Conservation (phyloP, 2,888 invertebrate genomes). For the Stomorhina lunata region DNA sequence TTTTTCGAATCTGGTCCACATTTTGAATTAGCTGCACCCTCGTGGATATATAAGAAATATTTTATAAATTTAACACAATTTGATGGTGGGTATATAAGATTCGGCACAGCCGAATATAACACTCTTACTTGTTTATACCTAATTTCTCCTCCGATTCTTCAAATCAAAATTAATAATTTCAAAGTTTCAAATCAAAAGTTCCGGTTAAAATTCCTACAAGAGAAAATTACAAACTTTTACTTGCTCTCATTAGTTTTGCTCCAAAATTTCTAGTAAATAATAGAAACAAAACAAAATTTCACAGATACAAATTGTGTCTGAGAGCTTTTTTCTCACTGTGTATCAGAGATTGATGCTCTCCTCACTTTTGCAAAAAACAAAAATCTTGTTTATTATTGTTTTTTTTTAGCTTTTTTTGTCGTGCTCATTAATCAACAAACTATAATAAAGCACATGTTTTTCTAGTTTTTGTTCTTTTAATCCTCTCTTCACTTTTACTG, state of each 20-base stretch:
- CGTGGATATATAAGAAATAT: no score
- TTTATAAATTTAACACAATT: no score
- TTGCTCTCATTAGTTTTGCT: not conserved
- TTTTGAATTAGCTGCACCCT: no score
- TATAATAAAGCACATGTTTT: constrained; percentile 62
- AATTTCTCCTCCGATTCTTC: no score
- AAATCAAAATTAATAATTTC: no score
- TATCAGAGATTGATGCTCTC: not conserved
- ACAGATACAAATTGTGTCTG: not conserved
- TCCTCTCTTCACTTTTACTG: not conserved
- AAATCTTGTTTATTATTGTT: constrained; percentile 52
- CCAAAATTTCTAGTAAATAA: not conserved
- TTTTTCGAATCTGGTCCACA: no score
- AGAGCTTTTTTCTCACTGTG: not conserved
- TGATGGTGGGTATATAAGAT: no score
- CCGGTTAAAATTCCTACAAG: not conserved
- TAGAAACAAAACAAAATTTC: no score
- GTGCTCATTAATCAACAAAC: constrained; percentile 55
- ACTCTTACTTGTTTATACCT: no score
- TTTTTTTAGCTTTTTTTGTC: not conserved
- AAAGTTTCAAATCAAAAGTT: not conserved
- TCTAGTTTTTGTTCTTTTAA: constrained; percentile 28
- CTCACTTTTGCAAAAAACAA: no score
- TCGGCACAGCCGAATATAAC: no score
- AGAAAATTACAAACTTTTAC: not conserved